Base-by-base conservation (phyloP, 2,113 vertebrate species). In the Machaerirhynchus nigripectus region DNA sequence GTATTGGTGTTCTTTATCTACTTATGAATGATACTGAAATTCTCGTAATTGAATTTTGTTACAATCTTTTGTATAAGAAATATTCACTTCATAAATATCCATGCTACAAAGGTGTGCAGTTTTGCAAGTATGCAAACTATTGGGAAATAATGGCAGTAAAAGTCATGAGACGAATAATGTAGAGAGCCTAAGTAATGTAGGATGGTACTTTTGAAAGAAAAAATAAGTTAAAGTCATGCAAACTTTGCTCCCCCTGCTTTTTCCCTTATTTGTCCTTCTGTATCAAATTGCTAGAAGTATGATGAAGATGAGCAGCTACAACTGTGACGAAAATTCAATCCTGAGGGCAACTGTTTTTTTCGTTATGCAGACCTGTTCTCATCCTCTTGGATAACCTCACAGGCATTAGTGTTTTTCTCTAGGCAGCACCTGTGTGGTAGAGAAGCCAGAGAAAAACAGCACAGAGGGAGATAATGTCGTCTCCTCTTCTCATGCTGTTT, bases 1-100 rank as follows among this genome's bases (percentile, higher is more conserved):
- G 59, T 92, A 73, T 90, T 63, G 53, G 37, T 95, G 88, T 94
- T 95, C 78, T 94, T 94, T 76, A 92, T 87, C 74, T 95, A 35
- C 49, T 87, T 91, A 71, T 42, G 60, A 92, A 93, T 91, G 78
- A 47, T 93, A 82, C 78, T 63, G 57, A 90, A 91, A 74, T 71
- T 63, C 64, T 77, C 70, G 40, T 79, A 17, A 10, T 56, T 86
- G 70, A 55, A 21, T 79, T 90, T 90, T 65, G 40, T 61, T 90
- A 61, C 1, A 4, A 22, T 39, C 73, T 85, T 94, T 84, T 90
- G 91, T 93, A 82, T 91, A 90, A 94, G 88, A 94, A 97, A 90
- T 90, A 83, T 91, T 95, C 83, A 93, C 71, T 90, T 84, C 56
- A 35, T 88, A 91, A 93, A 84, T 75, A 89, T 39, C 61, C 63